Conservation (phyloP, 2,797 vertebrate species). For the Chloroceryle amazona region DNA sequence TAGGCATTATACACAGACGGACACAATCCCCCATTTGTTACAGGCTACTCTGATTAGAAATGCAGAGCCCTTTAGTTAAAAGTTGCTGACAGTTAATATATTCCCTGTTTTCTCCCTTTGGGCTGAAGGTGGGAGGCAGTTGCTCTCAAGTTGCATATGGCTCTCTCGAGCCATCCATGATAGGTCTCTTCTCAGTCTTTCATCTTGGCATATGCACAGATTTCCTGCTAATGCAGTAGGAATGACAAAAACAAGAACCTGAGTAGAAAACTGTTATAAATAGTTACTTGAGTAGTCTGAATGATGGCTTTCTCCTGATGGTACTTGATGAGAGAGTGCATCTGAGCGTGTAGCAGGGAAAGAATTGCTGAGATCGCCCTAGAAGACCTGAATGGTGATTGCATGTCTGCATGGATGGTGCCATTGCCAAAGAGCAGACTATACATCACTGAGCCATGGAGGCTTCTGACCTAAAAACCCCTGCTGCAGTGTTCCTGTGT, state of each 20-base stretch:
- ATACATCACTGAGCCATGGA: rapidly evolving
- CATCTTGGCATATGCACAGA: slow-evolving; percentile 43
- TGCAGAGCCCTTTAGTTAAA: slow-evolving; percentile 16
- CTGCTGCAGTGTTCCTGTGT: background rate
- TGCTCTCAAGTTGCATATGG: slow-evolving; percentile 43
- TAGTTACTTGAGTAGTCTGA: background rate
- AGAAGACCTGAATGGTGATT: background rate
- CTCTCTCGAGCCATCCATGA: background rate
- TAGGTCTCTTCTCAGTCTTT: slow-evolving; percentile 61
- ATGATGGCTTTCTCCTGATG: background rate
- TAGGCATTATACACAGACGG: background rate
- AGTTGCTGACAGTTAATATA: background rate
- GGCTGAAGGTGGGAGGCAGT: slow-evolving; percentile 48
- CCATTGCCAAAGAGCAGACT: background rate
- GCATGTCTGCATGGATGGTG: background rate
- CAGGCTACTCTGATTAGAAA: background rate
- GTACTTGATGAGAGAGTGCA: background rate
- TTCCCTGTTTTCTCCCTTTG: slow-evolving; percentile 47
- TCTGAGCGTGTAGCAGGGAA: background rate
- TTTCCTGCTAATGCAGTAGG: slow-evolving; percentile 7
- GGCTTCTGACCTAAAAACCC: background rate
- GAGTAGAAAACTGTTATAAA: slow-evolving; percentile 31
- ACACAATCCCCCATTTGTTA: background rate
- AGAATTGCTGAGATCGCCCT: background rate
- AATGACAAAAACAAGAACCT: slow-evolving; percentile 49